phyloP scores from a whole-genome alignment of 2,797 vertebrate genomes.

The Argya squamiceps region DNA sequence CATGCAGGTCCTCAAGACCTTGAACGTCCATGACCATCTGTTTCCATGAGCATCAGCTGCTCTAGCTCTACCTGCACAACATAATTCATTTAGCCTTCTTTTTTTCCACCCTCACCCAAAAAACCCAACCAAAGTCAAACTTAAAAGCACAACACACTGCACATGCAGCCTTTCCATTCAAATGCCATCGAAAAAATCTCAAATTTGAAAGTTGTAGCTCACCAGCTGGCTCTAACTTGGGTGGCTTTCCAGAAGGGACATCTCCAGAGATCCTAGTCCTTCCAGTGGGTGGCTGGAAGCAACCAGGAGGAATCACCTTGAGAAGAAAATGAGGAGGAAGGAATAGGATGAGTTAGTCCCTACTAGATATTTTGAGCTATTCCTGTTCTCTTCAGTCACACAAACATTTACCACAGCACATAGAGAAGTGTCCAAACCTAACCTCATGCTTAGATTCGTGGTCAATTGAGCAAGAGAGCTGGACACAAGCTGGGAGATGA shows the following conservation, averaged over 20 bases:
- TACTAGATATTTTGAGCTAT: neutral
- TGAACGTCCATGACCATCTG: neutral
- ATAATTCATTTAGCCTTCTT: neutral
- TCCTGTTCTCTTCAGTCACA: neutral
- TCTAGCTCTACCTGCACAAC: neutral
- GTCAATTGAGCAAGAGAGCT: neutral
- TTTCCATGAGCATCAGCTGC: neutral
- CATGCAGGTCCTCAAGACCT: neutral
- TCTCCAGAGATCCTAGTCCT: neutral
- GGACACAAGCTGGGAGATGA: neutral
- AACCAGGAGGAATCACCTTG: neutral
- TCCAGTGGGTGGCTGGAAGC: neutral
- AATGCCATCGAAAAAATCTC: accelerated
- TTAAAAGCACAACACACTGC: neutral
- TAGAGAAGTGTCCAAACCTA: neutral
- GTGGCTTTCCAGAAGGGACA: conserved; percentile 7
- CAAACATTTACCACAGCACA: neutral
- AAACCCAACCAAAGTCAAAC: neutral
- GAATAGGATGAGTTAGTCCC: neutral
- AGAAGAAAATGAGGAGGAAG: neutral
- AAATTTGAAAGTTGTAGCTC: neutral
- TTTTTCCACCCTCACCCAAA: neutral
- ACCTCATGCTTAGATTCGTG: neutral
- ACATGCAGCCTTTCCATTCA: neutral
- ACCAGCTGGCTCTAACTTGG: neutral